Base-by-base conservation (phyloP, 1,140 invertebrate genomes). In the Heterodera schachtii region DNA sequence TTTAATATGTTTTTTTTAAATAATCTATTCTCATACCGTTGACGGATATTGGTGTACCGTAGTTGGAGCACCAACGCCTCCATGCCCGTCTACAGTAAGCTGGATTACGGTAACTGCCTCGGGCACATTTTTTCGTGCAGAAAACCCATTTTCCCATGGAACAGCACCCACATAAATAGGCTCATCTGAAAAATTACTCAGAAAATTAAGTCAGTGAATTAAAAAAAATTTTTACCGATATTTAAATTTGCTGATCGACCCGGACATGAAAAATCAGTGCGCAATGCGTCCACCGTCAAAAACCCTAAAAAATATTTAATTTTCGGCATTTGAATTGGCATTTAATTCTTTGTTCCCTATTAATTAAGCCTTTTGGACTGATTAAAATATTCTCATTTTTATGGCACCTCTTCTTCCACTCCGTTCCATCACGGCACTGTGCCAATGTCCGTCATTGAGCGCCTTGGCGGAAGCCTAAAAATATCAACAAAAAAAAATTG, bases 401-500 rank as follows among this genome's bases (percentile, higher is more conserved):
- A 52, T 76, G n/a, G 93, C 92, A 6, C 96, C 95, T 66, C 94
- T 94, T 84, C 94, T 92, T 19, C 94, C 94, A 80, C 93, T 94
- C 80, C 95, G 91, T 80, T 94, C 92, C 80, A 98, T 90, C 9
- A 93, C 92, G 1, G 98, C 93, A 86, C 95, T 94, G 89, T 98
- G 97, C 94, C 95, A 96, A 5, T 69, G 92, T 0, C 95, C 94
- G 87, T 98, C 96, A 90, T 96, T 95, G 0, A 98, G 93, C 64
- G 94, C 91, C 71, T 93, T 91, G 67, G 94, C 92, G 0, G 95
- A 95, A 0, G 94, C 94, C 85, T 94, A 93, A 16, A 88, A 80
- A 75, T 13, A 78, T 31, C 31, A 31, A 19, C 46, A 78, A 49
- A 46, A 75, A 46, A n/a, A 75, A 44, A 16, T 60, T 13, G 16